Conservation (phyloP, 2,888 invertebrate species). For the Rutpela maculata region DNA sequence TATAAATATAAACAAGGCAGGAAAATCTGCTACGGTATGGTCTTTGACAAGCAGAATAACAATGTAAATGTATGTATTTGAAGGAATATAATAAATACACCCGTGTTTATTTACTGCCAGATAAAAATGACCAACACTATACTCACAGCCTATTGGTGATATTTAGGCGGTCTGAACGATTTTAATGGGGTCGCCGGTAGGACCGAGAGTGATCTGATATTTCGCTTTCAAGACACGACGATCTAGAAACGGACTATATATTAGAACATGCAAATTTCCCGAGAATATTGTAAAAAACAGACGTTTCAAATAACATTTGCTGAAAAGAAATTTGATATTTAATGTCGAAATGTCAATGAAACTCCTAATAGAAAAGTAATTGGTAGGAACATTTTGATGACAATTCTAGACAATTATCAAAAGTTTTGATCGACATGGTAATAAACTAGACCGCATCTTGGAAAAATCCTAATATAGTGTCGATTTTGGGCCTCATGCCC, state of each 20-base stretch:
- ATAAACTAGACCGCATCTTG: no score
- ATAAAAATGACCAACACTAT: slow-evolving; percentile 37
- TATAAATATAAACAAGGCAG: neutral
- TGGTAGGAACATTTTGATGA: no score
- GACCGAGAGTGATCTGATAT: slow-evolving; percentile 71
- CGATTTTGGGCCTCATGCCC: no score
- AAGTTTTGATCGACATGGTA: no score
- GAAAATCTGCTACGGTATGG: neutral
- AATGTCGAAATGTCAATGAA: neutral
- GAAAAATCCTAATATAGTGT: no score
- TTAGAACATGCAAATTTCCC: neutral
- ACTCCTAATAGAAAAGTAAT: no score
- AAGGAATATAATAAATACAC: neutral
- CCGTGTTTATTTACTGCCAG: slow-evolving; percentile 27
- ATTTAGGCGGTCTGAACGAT: slow-evolving; percentile 69
- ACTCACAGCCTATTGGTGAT: slow-evolving; percentile 48
- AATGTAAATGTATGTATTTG: neutral
- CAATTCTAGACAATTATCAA: no score
- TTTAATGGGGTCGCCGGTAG: slow-evolving; percentile 69
- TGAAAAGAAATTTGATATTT: neutral
- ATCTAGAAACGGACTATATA: slow-evolving; percentile 64
- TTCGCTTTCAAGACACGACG: slow-evolving; percentile 71
- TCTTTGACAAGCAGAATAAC: neutral
- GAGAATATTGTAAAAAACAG: neutral
- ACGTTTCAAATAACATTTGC: neutral